A percentile compares a stretch with the other conserved stretches of the same genome.
Conservation (phyloP, 2,797 vertebrate species). For the Lateolabrax maculatus region DNA sequence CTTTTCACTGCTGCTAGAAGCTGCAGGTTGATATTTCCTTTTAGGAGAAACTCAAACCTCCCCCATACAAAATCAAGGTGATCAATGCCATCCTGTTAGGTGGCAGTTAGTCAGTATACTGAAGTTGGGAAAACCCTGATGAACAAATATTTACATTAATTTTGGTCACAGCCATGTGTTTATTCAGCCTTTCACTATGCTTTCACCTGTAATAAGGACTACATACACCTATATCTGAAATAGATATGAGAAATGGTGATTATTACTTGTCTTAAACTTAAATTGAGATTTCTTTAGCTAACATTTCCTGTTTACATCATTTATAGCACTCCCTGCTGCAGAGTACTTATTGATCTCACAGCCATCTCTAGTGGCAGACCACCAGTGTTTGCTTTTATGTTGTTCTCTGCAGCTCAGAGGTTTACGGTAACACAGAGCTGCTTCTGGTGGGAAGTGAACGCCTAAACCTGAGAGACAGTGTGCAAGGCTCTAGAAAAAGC, state of each 20-base stretch:
- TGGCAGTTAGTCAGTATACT: background rate
- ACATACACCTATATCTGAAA: background rate
- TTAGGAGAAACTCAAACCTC: background rate
- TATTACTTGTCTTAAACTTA: background rate
- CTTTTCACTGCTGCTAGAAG: no score
- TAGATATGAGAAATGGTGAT: background rate
- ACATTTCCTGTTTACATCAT: background rate
- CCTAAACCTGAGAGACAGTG: background rate
- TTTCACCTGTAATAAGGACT: background rate
- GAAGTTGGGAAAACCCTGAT: background rate
- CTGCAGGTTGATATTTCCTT: background rate
- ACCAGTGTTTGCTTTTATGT: conserved; percentile 11
- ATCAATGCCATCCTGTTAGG: background rate
- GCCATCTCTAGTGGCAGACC: conserved; percentile 5
- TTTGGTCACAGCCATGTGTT: background rate
- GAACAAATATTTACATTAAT: conserved; percentile 27
- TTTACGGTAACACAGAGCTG: conserved; percentile 12
- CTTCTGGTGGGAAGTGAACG: background rate
- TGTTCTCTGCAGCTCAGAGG: conserved; percentile 8
- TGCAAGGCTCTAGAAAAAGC: background rate
- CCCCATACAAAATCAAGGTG: background rate
- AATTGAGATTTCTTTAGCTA: background rate
- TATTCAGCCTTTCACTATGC: background rate
- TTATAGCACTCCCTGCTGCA: background rate
- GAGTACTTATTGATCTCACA: background rate